Evolutionary conservation across 2,113 vertebrate species (phyloP), one percentile per base, ranked within the genome.

Genomic region (Campylomormyrus numenius): DNA sequence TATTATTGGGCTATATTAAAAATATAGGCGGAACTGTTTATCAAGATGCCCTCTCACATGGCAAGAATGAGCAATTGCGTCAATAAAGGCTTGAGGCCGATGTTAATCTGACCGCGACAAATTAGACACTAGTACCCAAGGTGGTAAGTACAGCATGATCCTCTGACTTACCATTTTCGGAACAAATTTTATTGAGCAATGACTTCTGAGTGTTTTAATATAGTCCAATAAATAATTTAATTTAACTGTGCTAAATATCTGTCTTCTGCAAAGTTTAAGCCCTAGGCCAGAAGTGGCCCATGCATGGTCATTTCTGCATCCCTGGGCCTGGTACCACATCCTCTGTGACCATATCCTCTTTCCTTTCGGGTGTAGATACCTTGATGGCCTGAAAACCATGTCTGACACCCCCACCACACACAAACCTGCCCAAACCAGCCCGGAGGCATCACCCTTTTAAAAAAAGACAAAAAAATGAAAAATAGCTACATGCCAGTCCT

Each of bases 251-350:
- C 53, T 88, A n/a, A 87, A 35, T 45, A n/a, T 88, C 49, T 50
- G 90, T 89, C 27, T n/a, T 2, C 85, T 88, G 24, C 85, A 88
- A 39, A 90, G 85, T 17, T 87, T 53, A 84, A 89, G 74, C 50
- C 70, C 48, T n/a, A 39, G 45, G 87, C 24, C 53, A 31, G 89
- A 24, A 85, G 45, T 46, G 46, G 48, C 46, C n/a, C 8, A n/a
- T 19, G 0, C 35, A 42, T 6, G 31, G 74, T 80, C 35, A 17
- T 19, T 42, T 80, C 31, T 15, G 35, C 74, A 80, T 21, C 15
- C 74, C 5, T 17, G 5, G 74, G 13, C 35, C 35, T 80, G 31
- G 74, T 80, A 5, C 17, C 31, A 80, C 11, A 19, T 80, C 35
- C 35, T n/a, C 35, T 80, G 3, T 80, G 13, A 80, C 13, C 31